Base-by-base conservation (phyloP, 1,140 invertebrate genomes). In the Anoplolepis gracilipes region DNA sequence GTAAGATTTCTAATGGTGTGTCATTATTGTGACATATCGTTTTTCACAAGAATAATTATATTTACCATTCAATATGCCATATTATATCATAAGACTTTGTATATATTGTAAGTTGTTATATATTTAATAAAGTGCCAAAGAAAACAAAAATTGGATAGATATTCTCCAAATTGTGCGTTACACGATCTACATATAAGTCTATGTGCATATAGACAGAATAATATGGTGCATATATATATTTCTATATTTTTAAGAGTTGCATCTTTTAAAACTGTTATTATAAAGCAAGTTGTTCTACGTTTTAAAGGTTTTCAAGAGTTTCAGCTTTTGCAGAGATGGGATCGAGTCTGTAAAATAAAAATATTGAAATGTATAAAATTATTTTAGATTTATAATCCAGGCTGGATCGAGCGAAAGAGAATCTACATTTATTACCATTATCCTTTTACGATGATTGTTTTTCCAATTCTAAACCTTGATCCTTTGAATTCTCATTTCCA, bases 41-140 rank as follows among this genome's bases (percentile, higher is more conserved):
- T 69, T n/a, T 69, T 28, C 39, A 67, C 10, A 69, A 25, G 22
- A 69, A 13, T 46, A 8, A n/a, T 46, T 46, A 46, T 46, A 7
- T 49, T 70, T 70, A 70, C 5, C 42, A 70, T 49, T 70, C 46
- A 25, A 70, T 70, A 70, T 25, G 67, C 67, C 67, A 70, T 70
- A 70, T 70, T 70, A 70, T 70, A 70, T 70, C 7, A 30, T 49
- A 70, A 70, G 67, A 70, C 16, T 70, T 19, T 70, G 67, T 70
- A 70, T 11, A 49, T 70, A 70, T 69, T 7, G 19, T 70, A 70
- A 70, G 1, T 49, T 70, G 42, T 70, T 70, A 49, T 46, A 69
- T 69, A 49, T 49, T 69, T 46, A 69, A 70, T 70, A 70, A 70
- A 70, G 67, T 70, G 67, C 67, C 67, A 70, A 70, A 70, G 67